These are phyloP conservation scores for Lepus oiostolus DNA, from an alignment of 2,797 vertebrate genomes.

Conservation along the genomic window DNA sequence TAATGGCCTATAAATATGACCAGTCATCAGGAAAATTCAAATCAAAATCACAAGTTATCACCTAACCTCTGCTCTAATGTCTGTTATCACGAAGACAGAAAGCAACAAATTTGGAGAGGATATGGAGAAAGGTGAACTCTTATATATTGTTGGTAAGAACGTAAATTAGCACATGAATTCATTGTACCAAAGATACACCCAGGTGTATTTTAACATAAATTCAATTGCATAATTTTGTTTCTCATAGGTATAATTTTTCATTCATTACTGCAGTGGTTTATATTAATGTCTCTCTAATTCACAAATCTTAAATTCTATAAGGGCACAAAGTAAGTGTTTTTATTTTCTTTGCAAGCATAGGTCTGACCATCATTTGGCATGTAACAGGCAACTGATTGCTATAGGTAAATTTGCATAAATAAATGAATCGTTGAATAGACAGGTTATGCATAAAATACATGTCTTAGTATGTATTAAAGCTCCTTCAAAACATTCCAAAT, in stretches of 20 bases:
- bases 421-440: not conserved
- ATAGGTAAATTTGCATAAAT: not conserved
- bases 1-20: not conserved
- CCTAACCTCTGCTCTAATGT: no score
- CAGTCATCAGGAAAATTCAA: no score
- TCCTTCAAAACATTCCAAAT: not conserved
- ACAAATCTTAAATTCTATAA: not conserved
- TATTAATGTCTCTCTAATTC: not conserved
- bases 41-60: no score
- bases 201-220: conserved; percentile 28
- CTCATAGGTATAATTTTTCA: not conserved
- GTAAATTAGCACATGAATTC: no score
- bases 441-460: not conserved
- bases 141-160: no score
- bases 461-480: not conserved
- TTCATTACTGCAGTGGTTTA: not conserved
- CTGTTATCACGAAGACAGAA: no score
- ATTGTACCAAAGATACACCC: not conserved
- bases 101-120: no score
- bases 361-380: not conserved
- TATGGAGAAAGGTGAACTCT: no score
- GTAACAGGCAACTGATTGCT: not conserved
- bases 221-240: conserved; percentile 6
- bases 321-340: not conserved
- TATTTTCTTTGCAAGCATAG: not conserved